phyloP scores from a whole-genome alignment of 1,140 invertebrate genomes.

The Drosophila tristis region DNA sequence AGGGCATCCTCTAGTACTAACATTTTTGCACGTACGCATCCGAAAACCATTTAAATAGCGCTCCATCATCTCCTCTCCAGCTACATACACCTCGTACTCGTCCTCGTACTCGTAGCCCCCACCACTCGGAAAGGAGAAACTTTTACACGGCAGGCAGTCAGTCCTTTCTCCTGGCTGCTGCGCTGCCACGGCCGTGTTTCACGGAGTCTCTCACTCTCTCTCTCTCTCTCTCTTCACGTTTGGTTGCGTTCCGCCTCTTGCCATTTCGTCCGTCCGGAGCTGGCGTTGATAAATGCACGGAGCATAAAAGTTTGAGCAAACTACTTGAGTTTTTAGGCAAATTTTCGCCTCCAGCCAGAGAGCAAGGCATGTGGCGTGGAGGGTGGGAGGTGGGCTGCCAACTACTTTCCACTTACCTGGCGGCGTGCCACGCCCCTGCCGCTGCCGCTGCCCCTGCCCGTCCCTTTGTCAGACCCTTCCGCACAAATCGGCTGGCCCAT shows the following conservation, averaged over 20 bases:
- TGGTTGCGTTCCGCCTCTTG: constrained; percentile 12
- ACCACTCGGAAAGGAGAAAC: constrained; percentile 36
- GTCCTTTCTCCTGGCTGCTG: constrained; percentile 32
- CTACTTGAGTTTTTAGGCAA: constrained; percentile 80
- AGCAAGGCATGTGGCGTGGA: constrained; percentile 18
- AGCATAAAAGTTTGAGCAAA: constrained; percentile 75
- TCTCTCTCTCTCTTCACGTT: too few species aligned
- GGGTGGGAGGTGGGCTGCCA: constrained; percentile 22
- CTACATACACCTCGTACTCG: too few species aligned
- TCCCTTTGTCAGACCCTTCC: constrained; percentile 4
- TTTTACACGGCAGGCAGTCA: constrained; percentile 57
- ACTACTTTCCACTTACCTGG: constrained; percentile 79
- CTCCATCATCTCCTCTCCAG: constrained; percentile 60
- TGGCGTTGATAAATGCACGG: constrained; percentile 76
- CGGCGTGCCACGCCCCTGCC: constrained; percentile 54
- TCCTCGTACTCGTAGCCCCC: too few species aligned
- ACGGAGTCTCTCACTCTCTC: constrained; percentile 5
- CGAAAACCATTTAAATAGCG: constrained; percentile 79
- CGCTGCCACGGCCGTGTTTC: constrained; percentile 34
- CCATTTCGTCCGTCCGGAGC: constrained; percentile 1
- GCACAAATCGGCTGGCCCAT: constrained; percentile 62
- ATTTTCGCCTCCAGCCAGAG: constrained; percentile 74
- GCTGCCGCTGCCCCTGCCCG: not conserved
- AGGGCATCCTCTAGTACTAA: constrained; percentile 45
- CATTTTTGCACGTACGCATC: constrained; percentile 78